Evolutionary conservation across 2,113 vertebrate genomes (phyloP), one percentile per base, ranked within the genome.

Genomic region (Sinocyclocheilus rhinocerous): DNA sequence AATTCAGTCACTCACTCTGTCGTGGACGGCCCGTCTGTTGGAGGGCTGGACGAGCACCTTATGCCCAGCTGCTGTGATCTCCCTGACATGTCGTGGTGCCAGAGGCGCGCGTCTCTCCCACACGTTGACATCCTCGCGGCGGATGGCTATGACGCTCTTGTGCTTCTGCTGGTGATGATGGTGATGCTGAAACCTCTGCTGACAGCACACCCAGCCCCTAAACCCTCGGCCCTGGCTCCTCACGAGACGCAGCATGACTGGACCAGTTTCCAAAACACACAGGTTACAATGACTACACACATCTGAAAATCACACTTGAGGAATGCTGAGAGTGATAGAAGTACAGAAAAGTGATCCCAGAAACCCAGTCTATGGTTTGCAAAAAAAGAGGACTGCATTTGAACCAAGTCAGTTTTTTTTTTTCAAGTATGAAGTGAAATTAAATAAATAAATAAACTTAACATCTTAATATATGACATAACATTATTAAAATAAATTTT

Each of bases 101-200:
- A 99, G 94, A 0, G 98, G 98, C 0, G 97, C 98, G 87, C 98
- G 95, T 73, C 98, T 94, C 91, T 99, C 98, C 98, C 98, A 99
- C 0, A 94, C 96, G 6, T 96, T 99, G 86, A 99, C 89, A 61
- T 99, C 98, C 86, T 99, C 98, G 4, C 98, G 94, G 33, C 98
- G 94, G 91, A 99, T 95, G 1, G 97, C 98, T 90, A 99, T 90
- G 88, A 99, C 93, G 0, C 94, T 92, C 57, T 93, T 93, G 76
- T 91, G 94, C 87, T 96, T 95, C 69, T 92, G 89, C n/a, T 92
- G 55, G 65, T 93, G 92, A 87, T 96, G 95, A 59, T 92, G 57
- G 57, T 92, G 91, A 88, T 96, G 95, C 59, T 93, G 10, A 33
- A 5, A 80, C 67, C 86, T 87, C 75, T 8, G n/a, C 3, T 94